Conservation (phyloP, 1,140 invertebrate species). For the Bemisia tabaci region DNA sequence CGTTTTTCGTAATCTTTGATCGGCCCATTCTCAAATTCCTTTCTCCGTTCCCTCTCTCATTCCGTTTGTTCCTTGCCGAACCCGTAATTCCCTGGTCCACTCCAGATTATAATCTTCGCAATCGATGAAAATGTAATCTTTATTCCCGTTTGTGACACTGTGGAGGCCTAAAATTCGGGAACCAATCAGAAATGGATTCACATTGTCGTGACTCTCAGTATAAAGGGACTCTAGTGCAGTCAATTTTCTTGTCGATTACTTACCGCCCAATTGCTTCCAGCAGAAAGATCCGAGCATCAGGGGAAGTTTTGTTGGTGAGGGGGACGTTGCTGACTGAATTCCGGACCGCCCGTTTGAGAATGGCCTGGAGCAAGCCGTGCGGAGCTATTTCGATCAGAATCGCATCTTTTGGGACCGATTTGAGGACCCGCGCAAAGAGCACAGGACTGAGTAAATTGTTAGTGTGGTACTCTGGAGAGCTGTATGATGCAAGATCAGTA, state of each 20-base stretch:
- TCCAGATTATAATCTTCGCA: too few relatives aligned
- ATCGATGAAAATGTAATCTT: too few relatives aligned
- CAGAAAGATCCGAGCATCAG: slow-evolving; percentile 35
- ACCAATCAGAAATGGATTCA: too few relatives aligned
- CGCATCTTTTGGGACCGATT: slow-evolving; percentile 41
- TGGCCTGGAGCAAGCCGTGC: slow-evolving; percentile 41
- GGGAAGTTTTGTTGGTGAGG: slow-evolving; percentile 38
- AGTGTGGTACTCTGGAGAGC: slow-evolving; percentile 49
- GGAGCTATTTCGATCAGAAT: slow-evolving; percentile 44
- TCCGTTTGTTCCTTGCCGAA: too few relatives aligned
- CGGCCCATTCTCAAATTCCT: too few relatives aligned
- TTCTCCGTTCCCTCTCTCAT: too few relatives aligned
- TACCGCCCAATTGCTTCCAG: slow-evolving; percentile 38
- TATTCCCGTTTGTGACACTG: too few relatives aligned
- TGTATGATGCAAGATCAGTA: slow-evolving; percentile 34
- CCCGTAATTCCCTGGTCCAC: too few relatives aligned
- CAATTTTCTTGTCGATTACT: slow-evolving; percentile 30
- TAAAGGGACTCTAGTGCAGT: too few relatives aligned
- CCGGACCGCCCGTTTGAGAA: slow-evolving; percentile 39
- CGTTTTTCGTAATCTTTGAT: too few relatives aligned
- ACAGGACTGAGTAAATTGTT: slow-evolving; percentile 47
- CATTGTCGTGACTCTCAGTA: too few relatives aligned
- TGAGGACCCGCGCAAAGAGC: slow-evolving; percentile 27
- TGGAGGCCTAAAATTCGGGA: too few relatives aligned
- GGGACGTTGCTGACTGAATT: slow-evolving; percentile 36